A percentile compares a stretch with the other conserved stretches of the same genome.
These are phyloP conservation scores for Neoniphon sammara DNA, from an alignment of 2,797 vertebrate species.

Conservation along the genomic window DNA sequence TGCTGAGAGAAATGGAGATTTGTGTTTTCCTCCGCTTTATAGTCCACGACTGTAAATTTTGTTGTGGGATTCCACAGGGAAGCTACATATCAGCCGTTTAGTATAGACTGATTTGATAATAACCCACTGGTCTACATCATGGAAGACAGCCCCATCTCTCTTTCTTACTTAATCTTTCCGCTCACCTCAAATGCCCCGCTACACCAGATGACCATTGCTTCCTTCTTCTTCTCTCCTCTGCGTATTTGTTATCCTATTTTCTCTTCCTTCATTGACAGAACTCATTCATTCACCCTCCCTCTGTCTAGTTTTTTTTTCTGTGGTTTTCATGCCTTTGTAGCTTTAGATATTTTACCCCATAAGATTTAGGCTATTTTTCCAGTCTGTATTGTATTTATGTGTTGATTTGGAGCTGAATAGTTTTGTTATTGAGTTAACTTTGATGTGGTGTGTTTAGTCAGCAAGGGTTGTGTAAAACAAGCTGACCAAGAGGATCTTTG, in stretches of 20 bases:
- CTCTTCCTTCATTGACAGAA: background rate
- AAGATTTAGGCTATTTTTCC: slow-evolving; percentile 2
- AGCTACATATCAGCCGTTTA: slow-evolving; percentile 47
- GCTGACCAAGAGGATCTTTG: slow-evolving; percentile 41
- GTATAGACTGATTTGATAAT: slow-evolving; percentile 53
- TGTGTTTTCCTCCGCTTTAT: slow-evolving; percentile 48
- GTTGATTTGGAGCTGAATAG: slow-evolving; percentile 29
- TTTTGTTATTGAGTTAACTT: slow-evolving; percentile 35
- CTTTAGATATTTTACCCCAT: background rate
- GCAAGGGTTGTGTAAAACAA: slow-evolving; percentile 38
- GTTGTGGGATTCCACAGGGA: slow-evolving; percentile 52
- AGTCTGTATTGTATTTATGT: slow-evolving; percentile 30
- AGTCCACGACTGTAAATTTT: slow-evolving; percentile 67
- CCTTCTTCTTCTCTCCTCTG: background rate
- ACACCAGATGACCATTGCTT: slow-evolving; percentile 24
- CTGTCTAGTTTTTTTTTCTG: background rate
- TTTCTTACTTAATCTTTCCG: slow-evolving; percentile 6
- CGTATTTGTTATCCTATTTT: background rate
- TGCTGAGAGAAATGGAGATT: slow-evolving; percentile 60
- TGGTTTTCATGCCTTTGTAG: background rate
- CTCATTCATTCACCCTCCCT: background rate
- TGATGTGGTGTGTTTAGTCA: slow-evolving; percentile 46
- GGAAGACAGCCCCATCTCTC: slow-evolving; percentile 31
- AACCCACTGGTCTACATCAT: slow-evolving; percentile 56
- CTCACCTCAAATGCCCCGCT: slow-evolving; percentile 22